Evolutionary conservation across 2,888 invertebrate species (phyloP).

Genomic region (Gymnocheta viridis): DNA sequence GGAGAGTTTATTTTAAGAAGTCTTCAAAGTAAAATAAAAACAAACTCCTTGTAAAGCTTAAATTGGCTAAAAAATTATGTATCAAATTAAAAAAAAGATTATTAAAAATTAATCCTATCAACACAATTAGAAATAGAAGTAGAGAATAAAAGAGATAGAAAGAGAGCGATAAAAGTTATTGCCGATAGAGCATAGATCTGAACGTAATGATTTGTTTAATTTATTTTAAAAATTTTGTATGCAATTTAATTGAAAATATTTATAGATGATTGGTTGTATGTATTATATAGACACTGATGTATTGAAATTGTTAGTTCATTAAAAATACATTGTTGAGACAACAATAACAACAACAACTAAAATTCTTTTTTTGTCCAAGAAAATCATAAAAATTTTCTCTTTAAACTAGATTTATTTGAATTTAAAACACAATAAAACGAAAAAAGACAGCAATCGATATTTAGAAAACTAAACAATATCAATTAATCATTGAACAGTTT

Average conservation of each 20-base stretch:
- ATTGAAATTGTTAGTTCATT: constrained; percentile 53
- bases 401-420: not conserved
- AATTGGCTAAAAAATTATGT: not conserved
- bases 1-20: not conserved
- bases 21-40: not conserved
- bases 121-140: constrained; percentile 46
- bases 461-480: not conserved
- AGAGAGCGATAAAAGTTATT: constrained; percentile 43
- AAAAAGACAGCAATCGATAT: not conserved
- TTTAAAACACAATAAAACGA: constrained; percentile 45
- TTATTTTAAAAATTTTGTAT: constrained; percentile 6
- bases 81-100: not conserved
- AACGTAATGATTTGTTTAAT: not conserved
- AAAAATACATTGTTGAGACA: constrained; percentile 66
- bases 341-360: constrained; percentile 71
- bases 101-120: not conserved
- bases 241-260: constrained; percentile 21
- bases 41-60: not conserved
- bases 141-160: constrained; percentile 67
- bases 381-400: constrained; percentile 23
- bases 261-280: constrained; percentile 28
- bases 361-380: constrained; percentile 40
- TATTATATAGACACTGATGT: constrained; percentile 56
- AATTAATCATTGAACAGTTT: constrained; percentile 3
- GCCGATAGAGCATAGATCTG: not conserved